Base-by-base conservation (phyloP, 2,797 vertebrate genomes). In the Trematomus bernacchii region DNA sequence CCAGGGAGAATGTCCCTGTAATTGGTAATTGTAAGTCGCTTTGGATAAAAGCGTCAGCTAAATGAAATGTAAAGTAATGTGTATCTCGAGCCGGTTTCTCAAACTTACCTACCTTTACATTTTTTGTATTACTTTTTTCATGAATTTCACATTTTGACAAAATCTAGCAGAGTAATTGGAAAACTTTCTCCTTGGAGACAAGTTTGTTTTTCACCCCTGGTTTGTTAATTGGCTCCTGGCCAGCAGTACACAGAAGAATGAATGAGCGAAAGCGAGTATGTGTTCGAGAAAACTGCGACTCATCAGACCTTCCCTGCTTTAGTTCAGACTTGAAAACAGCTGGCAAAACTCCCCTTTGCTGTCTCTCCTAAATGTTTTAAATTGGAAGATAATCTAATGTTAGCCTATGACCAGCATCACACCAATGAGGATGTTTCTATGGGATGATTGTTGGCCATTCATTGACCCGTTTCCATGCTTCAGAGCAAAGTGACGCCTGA, bases 261-360 rank as follows among this genome's bases (percentile, higher is more conserved):
- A 50, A 58, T 33, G 16, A 66, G 46, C n/a, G 14, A 3, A 10
- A 1, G 23, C 3, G n/a, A 19, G 48, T 27, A 16, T 23, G 1
- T 19, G 43, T 54, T 54, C 16, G 43, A 23, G 58, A 27, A 67
- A 15, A 30, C 16, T 4, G 5, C 43, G 4, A 16, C 5, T 44
- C 11, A 43, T 33, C 3, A 40, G 43, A 1, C 40, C 19, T 4
- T 37, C 30, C 12, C 18, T 53, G 46, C n/a, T 52, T 30, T 44
- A 10, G 19, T 40, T 21, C 54, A 70, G 7, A 69, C 60, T 21
- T 44, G 10, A 40, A 55, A 66, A 51, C 53, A 65, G 68, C 68
- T 50, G 42, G 8, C 27, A 1, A 27, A 15, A 14, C 33, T 14
- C 19, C 19, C 19, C 19, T 18, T 13, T 12, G 4, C n/a, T 46